Conservation (phyloP, 2,888 invertebrate genomes). For the Masnerella sp. region DNA sequence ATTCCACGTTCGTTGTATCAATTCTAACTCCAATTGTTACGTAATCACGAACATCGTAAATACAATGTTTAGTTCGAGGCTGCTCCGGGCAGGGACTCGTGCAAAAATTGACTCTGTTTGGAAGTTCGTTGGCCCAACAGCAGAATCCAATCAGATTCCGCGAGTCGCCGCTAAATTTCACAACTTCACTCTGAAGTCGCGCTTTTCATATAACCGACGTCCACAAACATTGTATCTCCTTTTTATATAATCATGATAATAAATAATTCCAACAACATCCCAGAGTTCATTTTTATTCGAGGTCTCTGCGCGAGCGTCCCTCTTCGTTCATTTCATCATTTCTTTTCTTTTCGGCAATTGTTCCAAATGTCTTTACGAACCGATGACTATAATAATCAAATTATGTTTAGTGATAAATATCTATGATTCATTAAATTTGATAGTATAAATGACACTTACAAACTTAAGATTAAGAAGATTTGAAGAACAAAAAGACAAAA, state of each 20-base stretch:
- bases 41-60: too few relatives aligned
- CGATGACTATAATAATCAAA: conserved; percentile 53
- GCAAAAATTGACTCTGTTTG: conserved; percentile 26
- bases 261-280: conserved; percentile 36
- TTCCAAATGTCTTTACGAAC: conserved; percentile 40
- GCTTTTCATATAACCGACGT: conserved; percentile 30
- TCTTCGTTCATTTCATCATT: conserved; percentile 11
- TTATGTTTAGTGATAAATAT: conserved; percentile 57
- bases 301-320: conserved; percentile 13
- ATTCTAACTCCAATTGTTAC: too few relatives aligned
- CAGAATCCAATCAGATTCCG: conserved; percentile 7
- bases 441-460: conserved; percentile 39
- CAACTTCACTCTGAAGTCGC: conserved; percentile 8
- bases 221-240: conserved; percentile 34
- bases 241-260: conserved; percentile 54
- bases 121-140: neutral
- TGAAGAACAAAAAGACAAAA: conserved; percentile 1
- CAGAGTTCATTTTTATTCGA: conserved; percentile 37
- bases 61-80: conserved; percentile 31
- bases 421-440: conserved; percentile 58
- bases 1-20: conserved; percentile 43
- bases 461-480: conserved; percentile 32
- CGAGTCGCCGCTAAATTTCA: conserved; percentile 22
- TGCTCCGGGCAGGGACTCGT: conserved; percentile 51
- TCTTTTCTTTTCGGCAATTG: conserved; percentile 28